phyloP scores from a whole-genome alignment of 2,113 vertebrate species.

The Hippocampus mohnikei region DNA sequence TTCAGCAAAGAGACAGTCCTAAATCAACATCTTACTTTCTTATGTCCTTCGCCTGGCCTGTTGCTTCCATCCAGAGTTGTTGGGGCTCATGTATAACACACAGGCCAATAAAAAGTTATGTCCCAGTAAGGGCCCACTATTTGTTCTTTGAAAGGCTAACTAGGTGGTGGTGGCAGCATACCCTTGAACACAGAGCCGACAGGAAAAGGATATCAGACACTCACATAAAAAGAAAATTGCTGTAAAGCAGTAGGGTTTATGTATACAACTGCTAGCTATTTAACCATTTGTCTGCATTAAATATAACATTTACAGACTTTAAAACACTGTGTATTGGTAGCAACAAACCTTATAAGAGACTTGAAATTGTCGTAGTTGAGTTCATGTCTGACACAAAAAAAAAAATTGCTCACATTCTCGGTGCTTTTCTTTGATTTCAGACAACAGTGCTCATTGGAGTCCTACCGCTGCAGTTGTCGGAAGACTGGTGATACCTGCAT shows the following conservation, averaged over 20 bases:
- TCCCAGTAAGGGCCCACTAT: neutral
- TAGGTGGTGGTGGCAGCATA: neutral
- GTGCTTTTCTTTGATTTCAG: constrained; percentile 60
- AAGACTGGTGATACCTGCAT: constrained; percentile 21
- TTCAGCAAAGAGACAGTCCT: neutral
- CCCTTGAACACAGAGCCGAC: neutral
- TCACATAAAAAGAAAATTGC: neutral
- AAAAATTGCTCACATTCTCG: constrained; percentile 30
- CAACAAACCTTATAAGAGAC: constrained; percentile 10
- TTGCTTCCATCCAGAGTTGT: no score
- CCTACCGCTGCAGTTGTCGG: constrained; percentile 26
- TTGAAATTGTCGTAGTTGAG: constrained; percentile 14
- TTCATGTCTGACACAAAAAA: constrained; percentile 3
- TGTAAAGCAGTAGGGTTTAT: neutral
- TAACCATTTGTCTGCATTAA: no score
- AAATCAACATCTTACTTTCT: neutral
- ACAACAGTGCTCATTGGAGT: constrained; percentile 34
- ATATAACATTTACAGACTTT: neutral
- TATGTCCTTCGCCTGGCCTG: neutral
- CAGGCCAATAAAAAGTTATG: neutral
- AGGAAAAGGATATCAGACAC: neutral
- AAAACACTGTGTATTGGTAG: neutral
- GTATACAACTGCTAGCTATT: no score
- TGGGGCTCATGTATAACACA: no score
- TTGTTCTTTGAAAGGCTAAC: neutral